Base-by-base conservation (phyloP, 2,797 vertebrate species). In the Zalophus californianus region DNA sequence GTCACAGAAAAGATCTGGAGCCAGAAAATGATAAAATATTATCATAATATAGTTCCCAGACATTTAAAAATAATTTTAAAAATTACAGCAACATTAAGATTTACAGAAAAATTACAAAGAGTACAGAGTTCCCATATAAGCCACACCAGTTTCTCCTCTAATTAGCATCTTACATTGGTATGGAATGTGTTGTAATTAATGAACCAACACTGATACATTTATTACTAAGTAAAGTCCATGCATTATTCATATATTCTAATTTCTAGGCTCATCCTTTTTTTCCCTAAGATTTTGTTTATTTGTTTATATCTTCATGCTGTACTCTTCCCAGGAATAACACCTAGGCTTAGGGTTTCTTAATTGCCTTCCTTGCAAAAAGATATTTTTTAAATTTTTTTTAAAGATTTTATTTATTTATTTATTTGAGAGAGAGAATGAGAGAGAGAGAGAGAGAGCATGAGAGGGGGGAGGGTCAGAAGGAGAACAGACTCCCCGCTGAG, bases 81-180 rank as follows among this genome's bases (percentile, higher is more conserved):
- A 68, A 35, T 73, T 73, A 79, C 41, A 86, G 48, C 20, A 79
- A 60, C 64, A 32, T 35, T 29, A 68, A 80, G 14, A 70, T 77
- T 60, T 90, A 73, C 2, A 79, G 23, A 52, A 97, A 92, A 94
- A 84, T 38, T 58, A 29, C 7, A 79, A 82, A 93, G 35, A 91
- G 11, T n/a, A 72, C n/a, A 80, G 72, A 66, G 50, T 64, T 89
- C 23, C 15, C 66, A 79, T 50, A 44, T 66, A 73, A 86, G 27
- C 32, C 66, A 91, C 2, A 58, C n/a, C 18, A 66, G 11, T 32
- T 60, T 80, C n/a, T 20, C 58, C 10, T 90, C 41, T 54, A 15
- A 60, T 35, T 68, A 86, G 10, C 64, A 86, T 75, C 29, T 80
- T 89, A 68, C 7, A 3, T 4, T 62, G 25, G 3, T 72, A 52